A percentile compares a stretch with the other conserved stretches of the same genome.
Conservation (phyloP, 2,797 vertebrate genomes). For the Pangasius krempfi region DNA sequence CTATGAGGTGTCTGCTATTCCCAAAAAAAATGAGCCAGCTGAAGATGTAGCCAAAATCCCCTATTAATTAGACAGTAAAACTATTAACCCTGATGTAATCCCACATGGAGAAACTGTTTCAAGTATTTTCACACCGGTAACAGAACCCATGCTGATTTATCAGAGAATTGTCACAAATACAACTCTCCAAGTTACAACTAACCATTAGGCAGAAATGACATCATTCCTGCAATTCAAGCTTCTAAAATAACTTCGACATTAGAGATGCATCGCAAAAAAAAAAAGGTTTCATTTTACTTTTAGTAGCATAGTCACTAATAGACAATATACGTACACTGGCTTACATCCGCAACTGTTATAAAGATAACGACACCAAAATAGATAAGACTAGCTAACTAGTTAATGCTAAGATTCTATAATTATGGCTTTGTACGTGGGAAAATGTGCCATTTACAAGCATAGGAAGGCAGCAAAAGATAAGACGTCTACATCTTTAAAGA, state of each 20-base stretch:
- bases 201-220: neutral
- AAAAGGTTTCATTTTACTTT: neutral
- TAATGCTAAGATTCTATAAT: neutral
- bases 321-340: neutral
- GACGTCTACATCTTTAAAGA: neutral
- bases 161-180: neutral
- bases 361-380: neutral
- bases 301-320: too few relatives aligned
- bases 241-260: neutral
- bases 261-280: neutral
- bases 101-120: neutral
- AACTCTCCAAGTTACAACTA: too few relatives aligned
- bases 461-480: neutral
- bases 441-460: neutral
- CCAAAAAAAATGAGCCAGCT: neutral
- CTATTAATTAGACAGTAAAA: constrained; percentile 16
- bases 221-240: neutral
- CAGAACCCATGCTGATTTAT: neutral
- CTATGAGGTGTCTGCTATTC: neutral
- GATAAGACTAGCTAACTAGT: neutral
- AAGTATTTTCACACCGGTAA: neutral
- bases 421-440: neutral
- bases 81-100: constrained; percentile 20
- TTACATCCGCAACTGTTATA: neutral
- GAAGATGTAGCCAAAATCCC: constrained; percentile 10